Base-by-base conservation (phyloP, 2,797 vertebrate genomes). In the Danio tinwini region DNA sequence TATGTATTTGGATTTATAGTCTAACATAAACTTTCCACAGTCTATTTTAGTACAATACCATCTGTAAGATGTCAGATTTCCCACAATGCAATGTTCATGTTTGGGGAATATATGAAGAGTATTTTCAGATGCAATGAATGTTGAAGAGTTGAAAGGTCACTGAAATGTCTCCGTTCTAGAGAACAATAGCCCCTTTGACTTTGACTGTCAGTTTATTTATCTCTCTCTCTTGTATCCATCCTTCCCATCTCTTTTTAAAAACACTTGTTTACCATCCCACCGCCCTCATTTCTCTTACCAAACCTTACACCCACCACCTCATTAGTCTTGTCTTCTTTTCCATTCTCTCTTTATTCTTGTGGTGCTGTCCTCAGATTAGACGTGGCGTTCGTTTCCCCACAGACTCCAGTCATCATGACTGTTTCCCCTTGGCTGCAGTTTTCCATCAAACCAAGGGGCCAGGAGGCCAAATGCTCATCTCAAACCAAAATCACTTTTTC, bases 401-500 rank as follows among this genome's bases (percentile, higher is more conserved):
- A 71, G 39, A 71, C 40, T 59, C 67, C n/a, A 42, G 37, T 70
- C 67, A 63, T 71, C 74, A 55, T 70, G 73, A 69, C 62, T 17
- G 6, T 68, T 76, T 68, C 53, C 56, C 50, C 63, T 69, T 16
- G 0, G 10, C 42, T 69, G 53, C 8, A 62, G 80, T 71, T 81
- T 75, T 70, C 63, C 19, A 69, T 76, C 65, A 75, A 68, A 53
- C 45, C 65, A 70, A 45, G 44, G 21, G 42, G 56, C 64, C 64
- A 63, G 39, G n/a, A 71, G 73, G 67, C 64, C 55, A 63, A 61
- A 63, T 45, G 80, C 37, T 81, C 13, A 76, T 69, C 58, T 63
- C 53, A 70, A 61, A 70, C 67, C 72, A 69, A 45, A 76, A 69
- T 55, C 62, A 37, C 44, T 62, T 44, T 52, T 40, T 62, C 59